phyloP scores from a whole-genome alignment of 2,888 invertebrate genomes.

The Meta bourneti region DNA sequence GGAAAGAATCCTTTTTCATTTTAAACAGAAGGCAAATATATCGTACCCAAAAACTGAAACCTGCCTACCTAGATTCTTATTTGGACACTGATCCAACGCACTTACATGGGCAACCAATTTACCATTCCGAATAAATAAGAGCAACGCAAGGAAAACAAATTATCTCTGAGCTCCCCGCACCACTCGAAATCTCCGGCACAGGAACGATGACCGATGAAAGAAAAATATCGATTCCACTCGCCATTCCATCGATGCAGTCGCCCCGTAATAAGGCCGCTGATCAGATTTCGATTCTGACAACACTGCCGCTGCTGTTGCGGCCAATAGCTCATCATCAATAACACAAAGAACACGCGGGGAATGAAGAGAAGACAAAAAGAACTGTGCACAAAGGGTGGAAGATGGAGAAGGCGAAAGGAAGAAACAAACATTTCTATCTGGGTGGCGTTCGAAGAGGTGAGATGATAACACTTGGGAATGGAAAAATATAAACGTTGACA shows the following conservation, averaged over 20 bases:
- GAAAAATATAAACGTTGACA: not conserved
- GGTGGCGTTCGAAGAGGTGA: not conserved
- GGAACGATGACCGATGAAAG: slow-evolving; percentile 24
- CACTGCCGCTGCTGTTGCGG: not conserved
- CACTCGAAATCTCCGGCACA: slow-evolving; percentile 22
- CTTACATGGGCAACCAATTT: slow-evolving; percentile 18
- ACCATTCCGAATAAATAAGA: slow-evolving; percentile 23
- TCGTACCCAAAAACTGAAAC: not conserved
- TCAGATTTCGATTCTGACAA: slow-evolving; percentile 45
- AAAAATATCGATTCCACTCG: slow-evolving; percentile 16
- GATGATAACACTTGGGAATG: not conserved
- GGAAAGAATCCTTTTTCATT: not conserved
- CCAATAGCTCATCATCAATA: slow-evolving; percentile 36
- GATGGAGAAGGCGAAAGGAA: slow-evolving; percentile 5
- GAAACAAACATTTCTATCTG: not conserved
- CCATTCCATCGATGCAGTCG: slow-evolving; percentile 20
- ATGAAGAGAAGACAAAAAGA: not conserved
- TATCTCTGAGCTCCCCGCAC: not conserved
- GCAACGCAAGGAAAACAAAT: slow-evolving; percentile 24
- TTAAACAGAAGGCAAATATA: not conserved
- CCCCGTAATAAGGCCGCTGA: slow-evolving; percentile 38
- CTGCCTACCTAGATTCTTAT: too few relatives aligned
- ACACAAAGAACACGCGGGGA: slow-evolving; percentile 15
- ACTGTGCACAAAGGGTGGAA: not conserved
- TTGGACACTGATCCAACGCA: not conserved